Percentiles rank a stretch among this genome's conserved stretches.
These are phyloP conservation scores for Ferdinandea cuprea DNA, from an alignment of 2,888 invertebrate genomes.

Conservation along the genomic window DNA sequence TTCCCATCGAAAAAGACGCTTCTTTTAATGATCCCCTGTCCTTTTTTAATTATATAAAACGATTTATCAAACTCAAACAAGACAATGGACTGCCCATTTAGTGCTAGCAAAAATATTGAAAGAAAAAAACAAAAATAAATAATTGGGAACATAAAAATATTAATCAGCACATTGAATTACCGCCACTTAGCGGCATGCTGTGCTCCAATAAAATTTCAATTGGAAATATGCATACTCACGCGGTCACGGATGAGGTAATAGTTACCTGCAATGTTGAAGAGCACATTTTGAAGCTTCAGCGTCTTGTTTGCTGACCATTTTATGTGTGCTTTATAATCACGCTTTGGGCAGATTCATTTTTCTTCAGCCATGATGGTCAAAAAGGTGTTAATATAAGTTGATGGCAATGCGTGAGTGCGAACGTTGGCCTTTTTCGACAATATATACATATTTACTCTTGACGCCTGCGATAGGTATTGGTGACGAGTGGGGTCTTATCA, in stretches of 20 bases:
- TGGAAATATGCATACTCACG: constrained; percentile 3
- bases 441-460: background rate
- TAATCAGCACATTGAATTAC: constrained; percentile 21
- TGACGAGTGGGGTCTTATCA: constrained; percentile 6
- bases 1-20: constrained; percentile 7
- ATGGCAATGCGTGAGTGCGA: constrained; percentile 20
- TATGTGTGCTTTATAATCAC: constrained; percentile 2
- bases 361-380: constrained; percentile 1
- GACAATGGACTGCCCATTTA: constrained; percentile 1
- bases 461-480: no score
- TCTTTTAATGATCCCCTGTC: constrained; percentile 17
- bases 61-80: constrained; percentile 31
- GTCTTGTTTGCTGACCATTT: background rate
- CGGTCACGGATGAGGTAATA: constrained; percentile 10
- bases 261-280: background rate
- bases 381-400: constrained; percentile 40
- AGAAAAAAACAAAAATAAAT: background rate
- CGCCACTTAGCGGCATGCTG: constrained; percentile 8
- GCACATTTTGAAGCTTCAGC: constrained; percentile 5
- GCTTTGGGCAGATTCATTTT: constrained; percentile 1
- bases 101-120: background rate
- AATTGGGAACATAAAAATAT: constrained; percentile 25
- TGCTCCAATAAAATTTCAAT: constrained; percentile 39
- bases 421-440: constrained; percentile 7
- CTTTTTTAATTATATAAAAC: constrained; percentile 14